Evolutionary conservation across 2,113 vertebrate species (phyloP).

Genomic region (Tor tambroides): DNA sequence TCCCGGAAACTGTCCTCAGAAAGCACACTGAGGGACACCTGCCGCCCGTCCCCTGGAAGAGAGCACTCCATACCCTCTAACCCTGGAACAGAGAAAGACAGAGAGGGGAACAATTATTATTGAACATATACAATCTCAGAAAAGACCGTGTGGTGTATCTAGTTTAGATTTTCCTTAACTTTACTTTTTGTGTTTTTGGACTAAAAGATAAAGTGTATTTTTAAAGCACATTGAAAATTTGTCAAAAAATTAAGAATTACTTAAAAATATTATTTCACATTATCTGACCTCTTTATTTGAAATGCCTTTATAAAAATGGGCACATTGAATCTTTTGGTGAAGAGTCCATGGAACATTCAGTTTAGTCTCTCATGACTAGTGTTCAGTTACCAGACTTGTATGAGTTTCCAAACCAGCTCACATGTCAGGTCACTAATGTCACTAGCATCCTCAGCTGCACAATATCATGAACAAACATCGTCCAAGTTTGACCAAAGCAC

Average conservation of each 20-base stretch:
- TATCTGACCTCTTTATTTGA: not conserved
- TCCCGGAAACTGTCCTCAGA: slow-evolving; percentile 90
- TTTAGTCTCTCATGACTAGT: slow-evolving; percentile 1
- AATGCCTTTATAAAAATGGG: not conserved
- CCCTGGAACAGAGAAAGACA: slow-evolving; percentile 70
- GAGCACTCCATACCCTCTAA: slow-evolving; percentile 86
- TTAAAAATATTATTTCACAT: not conserved
- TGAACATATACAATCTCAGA: not conserved
- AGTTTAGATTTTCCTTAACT: not conserved
- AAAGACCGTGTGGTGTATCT: not conserved
- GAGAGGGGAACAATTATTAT: not conserved
- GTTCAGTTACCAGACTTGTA: slow-evolving; percentile 24
- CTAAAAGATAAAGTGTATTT: not conserved
- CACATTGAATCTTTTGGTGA: not conserved
- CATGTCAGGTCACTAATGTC: slow-evolving; percentile 36
- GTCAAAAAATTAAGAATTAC: not conserved
- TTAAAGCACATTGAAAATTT: not conserved
- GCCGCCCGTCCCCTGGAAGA: slow-evolving; percentile 80
- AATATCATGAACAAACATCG: slow-evolving; percentile 1
- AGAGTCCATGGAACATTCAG: slow-evolving; percentile 8
- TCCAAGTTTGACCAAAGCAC: not conserved
- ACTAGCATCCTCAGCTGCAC: not conserved
- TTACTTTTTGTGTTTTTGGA: not conserved
- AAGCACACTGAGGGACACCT: slow-evolving; percentile 82
- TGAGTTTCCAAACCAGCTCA: slow-evolving; percentile 39